Percentiles rank a stretch among this genome's conserved stretches.
phyloP scores from a whole-genome alignment of 2,888 invertebrate species.

The Eupithecia subumbrata region DNA sequence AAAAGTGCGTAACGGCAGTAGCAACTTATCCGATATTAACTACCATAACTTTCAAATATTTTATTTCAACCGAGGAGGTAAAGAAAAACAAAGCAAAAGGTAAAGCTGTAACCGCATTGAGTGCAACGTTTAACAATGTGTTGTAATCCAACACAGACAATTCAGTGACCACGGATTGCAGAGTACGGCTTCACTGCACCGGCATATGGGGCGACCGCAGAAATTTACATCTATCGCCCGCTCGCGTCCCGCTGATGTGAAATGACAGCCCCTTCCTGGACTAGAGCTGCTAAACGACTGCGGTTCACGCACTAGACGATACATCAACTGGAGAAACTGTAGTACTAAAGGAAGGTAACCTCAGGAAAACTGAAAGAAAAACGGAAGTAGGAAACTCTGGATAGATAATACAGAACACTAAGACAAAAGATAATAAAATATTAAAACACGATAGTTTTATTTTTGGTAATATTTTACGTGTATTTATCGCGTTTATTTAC shows the following conservation, averaged over 20 bases:
- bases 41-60: background rate
- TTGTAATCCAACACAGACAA: constrained; percentile 68
- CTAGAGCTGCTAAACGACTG: constrained; percentile 25
- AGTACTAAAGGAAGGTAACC: background rate
- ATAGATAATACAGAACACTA: background rate
- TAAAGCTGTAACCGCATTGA: constrained; percentile 41
- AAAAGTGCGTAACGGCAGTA: background rate
- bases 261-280: constrained; percentile 69
- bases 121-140: constrained; percentile 53
- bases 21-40: background rate
- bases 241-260: constrained; percentile 70
- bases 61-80: background rate
- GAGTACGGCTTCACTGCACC: constrained; percentile 74
- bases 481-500: too few relatives aligned
- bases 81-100: constrained; percentile 2
- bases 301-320: constrained; percentile 5
- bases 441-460: too few relatives aligned
- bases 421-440: background rate
- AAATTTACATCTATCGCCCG: constrained; percentile 71
- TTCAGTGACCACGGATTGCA: constrained; percentile 74
- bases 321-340: background rate
- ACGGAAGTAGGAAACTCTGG: background rate
- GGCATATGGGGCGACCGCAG: constrained; percentile 71
- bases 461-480: too few relatives aligned
- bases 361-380: background rate